phyloP scores from a whole-genome alignment of 2,797 vertebrate genomes.

The Sebastiscus albofasciatus region DNA sequence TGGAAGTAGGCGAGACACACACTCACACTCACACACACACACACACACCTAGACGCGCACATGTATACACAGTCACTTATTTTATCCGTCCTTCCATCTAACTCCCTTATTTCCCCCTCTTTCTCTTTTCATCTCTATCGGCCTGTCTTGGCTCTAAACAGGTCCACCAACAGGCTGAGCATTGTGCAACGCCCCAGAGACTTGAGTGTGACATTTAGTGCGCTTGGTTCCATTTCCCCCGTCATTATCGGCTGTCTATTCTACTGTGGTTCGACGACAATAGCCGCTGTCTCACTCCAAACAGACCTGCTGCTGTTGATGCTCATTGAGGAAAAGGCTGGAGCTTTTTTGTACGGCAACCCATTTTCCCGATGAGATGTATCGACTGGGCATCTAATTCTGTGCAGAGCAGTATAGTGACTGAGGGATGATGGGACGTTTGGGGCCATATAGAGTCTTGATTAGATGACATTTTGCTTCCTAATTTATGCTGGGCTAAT shows the following conservation, averaged over 20 bases:
- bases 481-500: neutral
- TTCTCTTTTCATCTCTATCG: slow-evolving; percentile 44
- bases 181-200: slow-evolving; percentile 62
- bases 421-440: slow-evolving; percentile 9
- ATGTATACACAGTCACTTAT: slow-evolving; percentile 29
- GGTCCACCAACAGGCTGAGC: slow-evolving; percentile 60
- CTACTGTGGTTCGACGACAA: slow-evolving; percentile 49
- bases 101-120: slow-evolving; percentile 26
- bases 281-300: slow-evolving; percentile 57
- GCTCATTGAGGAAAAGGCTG: slow-evolving; percentile 39
- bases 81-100: slow-evolving; percentile 35
- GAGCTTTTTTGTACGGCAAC: slow-evolving; percentile 30
- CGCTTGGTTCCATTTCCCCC: slow-evolving; percentile 64
- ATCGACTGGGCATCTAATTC: slow-evolving; percentile 35
- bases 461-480: slow-evolving; percentile 18
- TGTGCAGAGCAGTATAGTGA: neutral
- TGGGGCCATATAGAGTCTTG: neutral
- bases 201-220: slow-evolving; percentile 67
- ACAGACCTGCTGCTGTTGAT: slow-evolving; percentile 44
- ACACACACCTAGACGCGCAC: slow-evolving; percentile 34
- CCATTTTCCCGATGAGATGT: slow-evolving; percentile 37
- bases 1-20: slow-evolving; percentile 54
- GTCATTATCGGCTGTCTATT: slow-evolving; percentile 70
- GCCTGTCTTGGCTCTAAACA: slow-evolving; percentile 54
- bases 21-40: slow-evolving; percentile 22